phyloP scores from a whole-genome alignment of 2,888 invertebrate genomes.

The Andrena chrysosceles region DNA sequence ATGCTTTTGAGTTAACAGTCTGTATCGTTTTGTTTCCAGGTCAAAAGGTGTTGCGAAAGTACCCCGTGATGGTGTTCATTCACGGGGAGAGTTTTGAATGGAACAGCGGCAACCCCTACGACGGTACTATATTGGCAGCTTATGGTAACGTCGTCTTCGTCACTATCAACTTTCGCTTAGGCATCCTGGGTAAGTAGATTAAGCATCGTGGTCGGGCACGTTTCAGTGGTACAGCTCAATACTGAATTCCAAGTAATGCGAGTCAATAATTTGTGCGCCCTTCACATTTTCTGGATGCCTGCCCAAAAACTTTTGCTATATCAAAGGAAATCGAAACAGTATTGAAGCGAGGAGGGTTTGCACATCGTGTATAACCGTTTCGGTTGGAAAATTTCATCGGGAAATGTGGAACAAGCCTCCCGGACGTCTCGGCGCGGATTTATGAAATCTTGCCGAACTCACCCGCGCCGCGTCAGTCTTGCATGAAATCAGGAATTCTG shows the following conservation, averaged over 20 bases:
- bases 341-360: not conserved
- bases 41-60: slow-evolving; percentile 85
- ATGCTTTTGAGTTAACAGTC: not conserved
- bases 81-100: slow-evolving; percentile 98
- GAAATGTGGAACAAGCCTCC: slow-evolving; percentile 23
- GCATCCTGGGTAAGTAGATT: slow-evolving; percentile 90
- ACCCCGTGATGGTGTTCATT: slow-evolving; percentile 95
- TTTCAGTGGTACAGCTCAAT: not conserved
- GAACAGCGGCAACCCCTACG: slow-evolving; percentile 99
- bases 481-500: slow-evolving; percentile 63
- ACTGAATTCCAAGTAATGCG: not conserved
- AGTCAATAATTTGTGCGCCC: not conserved
- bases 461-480: slow-evolving; percentile 31
- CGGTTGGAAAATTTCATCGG: slow-evolving; percentile 23
- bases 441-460: slow-evolving; percentile 49
- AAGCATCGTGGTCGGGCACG: not conserved
- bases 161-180: slow-evolving; percentile 93
- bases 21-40: slow-evolving; percentile 64
- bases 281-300: not conserved
- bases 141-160: slow-evolving; percentile 96
- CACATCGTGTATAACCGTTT: slow-evolving; percentile 30
- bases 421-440: slow-evolving; percentile 45
- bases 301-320: not conserved
- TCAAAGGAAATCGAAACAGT: not conserved
- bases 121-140: slow-evolving; percentile 96